Evolutionary conservation across 2,797 vertebrate genomes (phyloP).

Genomic region (Apogon hyalosoma): DNA sequence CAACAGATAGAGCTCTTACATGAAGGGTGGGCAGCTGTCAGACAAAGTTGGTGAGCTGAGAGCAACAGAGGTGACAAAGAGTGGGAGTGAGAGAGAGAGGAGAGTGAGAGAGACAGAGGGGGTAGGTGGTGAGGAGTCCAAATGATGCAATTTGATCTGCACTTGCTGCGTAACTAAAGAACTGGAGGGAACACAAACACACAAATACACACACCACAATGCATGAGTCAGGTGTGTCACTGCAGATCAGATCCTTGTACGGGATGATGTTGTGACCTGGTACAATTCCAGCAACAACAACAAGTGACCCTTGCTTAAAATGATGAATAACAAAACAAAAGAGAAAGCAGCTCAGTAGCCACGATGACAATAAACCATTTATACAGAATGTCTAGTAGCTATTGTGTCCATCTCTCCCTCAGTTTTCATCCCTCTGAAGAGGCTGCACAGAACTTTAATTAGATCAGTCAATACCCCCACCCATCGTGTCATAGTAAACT

Average conservation of each 20-base stretch:
- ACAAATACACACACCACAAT: constrained; percentile 14
- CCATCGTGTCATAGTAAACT: constrained; percentile 22
- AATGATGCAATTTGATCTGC: constrained; percentile 53
- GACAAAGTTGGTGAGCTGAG: constrained; percentile 49
- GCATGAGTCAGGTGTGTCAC: constrained; percentile 36
- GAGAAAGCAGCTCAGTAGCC: not conserved
- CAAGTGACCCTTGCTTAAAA: constrained; percentile 18
- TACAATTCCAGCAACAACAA: constrained; percentile 25
- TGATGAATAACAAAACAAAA: constrained; percentile 10
- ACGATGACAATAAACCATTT: constrained; percentile 15
- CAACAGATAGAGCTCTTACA: constrained; percentile 12
- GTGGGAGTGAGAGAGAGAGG: constrained; percentile 20
- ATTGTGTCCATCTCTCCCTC: constrained; percentile 33
- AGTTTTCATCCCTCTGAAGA: constrained; percentile 28
- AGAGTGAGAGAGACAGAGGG: constrained; percentile 10
- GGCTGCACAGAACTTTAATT: constrained; percentile 19
- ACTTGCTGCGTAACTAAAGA: constrained; percentile 45
- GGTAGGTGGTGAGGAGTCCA: constrained; percentile 7
- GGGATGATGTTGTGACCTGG: constrained; percentile 23
- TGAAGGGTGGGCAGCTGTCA: constrained; percentile 47
- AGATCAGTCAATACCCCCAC: constrained; percentile 35
- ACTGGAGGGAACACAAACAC: not conserved
- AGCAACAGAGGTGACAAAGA: constrained; percentile 31
- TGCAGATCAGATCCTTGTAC: constrained; percentile 24
- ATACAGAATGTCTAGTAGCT: not conserved